Percentiles rank a stretch among this genome's conserved stretches.
These are phyloP conservation scores for Sitodiplosis mosellana DNA, from an alignment of 1,140 invertebrate species.

Conservation along the genomic window DNA sequence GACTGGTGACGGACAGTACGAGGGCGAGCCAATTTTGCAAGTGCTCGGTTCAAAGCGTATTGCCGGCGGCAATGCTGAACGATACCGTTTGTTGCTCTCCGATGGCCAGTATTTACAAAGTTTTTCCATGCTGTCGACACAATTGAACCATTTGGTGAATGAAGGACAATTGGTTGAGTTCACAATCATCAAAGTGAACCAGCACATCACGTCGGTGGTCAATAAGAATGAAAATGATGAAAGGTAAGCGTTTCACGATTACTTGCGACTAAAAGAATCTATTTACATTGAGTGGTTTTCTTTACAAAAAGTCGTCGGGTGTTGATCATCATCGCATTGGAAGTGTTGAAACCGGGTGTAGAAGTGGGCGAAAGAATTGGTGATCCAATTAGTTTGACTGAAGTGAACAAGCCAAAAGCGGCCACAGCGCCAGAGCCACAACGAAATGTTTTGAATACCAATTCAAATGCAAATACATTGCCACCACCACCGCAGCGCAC, in stretches of 20 bases:
- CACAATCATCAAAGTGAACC: slow-evolving; percentile 57
- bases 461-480: neutral
- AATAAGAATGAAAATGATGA: slow-evolving; percentile 37
- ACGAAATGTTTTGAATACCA: slow-evolving; percentile 4
- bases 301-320: slow-evolving; percentile 40
- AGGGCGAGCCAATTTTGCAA: slow-evolving; percentile 48
- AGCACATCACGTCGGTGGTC: slow-evolving; percentile 62
- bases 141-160: slow-evolving; percentile 55
- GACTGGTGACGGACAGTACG: slow-evolving; percentile 40
- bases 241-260: no score
- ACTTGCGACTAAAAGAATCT: no score
- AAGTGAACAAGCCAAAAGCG: slow-evolving; percentile 11
- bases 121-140: slow-evolving; percentile 83
- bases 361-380: slow-evolving; percentile 60
- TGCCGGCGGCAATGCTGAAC: slow-evolving; percentile 42
- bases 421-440: slow-evolving; percentile 9
- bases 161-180: slow-evolving; percentile 49
- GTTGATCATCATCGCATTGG: slow-evolving; percentile 62
- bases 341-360: slow-evolving; percentile 47
- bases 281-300: neutral
- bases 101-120: slow-evolving; percentile 69
- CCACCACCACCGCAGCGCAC: neutral
- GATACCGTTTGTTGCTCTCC: slow-evolving; percentile 66
- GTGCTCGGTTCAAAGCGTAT: slow-evolving; percentile 47
- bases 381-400: slow-evolving; percentile 41